Conservation (phyloP, 2,888 invertebrate genomes). For the Hydrotaea diabolus region DNA sequence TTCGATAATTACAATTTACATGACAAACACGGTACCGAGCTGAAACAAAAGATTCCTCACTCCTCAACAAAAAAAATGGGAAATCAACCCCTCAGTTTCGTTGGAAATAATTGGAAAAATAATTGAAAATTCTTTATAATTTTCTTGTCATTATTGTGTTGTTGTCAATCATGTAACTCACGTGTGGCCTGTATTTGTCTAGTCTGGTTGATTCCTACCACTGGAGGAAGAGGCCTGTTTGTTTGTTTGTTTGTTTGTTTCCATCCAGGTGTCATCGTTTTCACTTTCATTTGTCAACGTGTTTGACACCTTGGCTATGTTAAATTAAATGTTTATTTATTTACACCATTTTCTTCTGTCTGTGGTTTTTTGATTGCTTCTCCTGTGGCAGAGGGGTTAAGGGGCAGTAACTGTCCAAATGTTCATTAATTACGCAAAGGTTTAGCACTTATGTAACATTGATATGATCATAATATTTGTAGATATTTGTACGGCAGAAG, state of each 20-base stretch:
- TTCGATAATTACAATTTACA: constrained; percentile 47
- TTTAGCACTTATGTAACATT: too few relatives aligned
- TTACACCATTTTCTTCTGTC: constrained; percentile 15
- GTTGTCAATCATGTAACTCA: constrained; percentile 46
- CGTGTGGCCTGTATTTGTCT: constrained; percentile 63
- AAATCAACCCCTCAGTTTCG: constrained; percentile 14
- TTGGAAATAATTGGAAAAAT: constrained; percentile 35
- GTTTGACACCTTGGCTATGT: constrained; percentile 75
- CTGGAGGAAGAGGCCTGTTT: too few relatives aligned
- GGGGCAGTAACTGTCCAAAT: too few relatives aligned
- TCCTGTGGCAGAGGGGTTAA: too few relatives aligned
- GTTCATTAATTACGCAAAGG: too few relatives aligned
- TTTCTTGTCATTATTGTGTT: constrained; percentile 29
- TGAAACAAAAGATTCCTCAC: constrained; percentile 13
- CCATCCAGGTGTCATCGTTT: constrained; percentile 70
- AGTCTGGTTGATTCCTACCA: too few relatives aligned
- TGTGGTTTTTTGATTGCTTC: too few relatives aligned
- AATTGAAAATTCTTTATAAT: constrained; percentile 55
- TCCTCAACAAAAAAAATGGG: not conserved
- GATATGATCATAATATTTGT: too few relatives aligned
- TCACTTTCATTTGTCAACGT: constrained; percentile 77
- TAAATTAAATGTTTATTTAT: constrained; percentile 57
- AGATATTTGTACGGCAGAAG: too few relatives aligned
- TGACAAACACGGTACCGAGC: constrained; percentile 30
- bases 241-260: constrained; percentile 39